phyloP scores from a whole-genome alignment of 2,888 invertebrate species.

The Himalopsyche tibetana region DNA sequence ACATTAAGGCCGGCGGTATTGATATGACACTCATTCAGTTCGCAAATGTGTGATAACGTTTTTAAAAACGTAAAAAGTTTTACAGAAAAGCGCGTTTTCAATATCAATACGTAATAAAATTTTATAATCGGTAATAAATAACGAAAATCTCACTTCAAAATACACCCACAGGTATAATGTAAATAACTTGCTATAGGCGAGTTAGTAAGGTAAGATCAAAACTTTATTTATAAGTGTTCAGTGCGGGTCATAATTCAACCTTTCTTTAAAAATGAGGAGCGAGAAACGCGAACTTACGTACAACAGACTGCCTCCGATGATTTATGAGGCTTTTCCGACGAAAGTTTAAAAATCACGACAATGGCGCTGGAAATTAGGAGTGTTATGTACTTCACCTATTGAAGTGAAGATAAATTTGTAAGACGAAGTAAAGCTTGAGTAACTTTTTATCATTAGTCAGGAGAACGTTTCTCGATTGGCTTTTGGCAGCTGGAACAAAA shows the following conservation, averaged over 20 bases:
- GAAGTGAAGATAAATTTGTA: constrained; percentile 54
- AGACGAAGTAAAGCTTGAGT: constrained; percentile 49
- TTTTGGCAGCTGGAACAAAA: constrained; percentile 23
- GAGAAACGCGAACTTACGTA: constrained; percentile 44
- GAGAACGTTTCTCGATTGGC: constrained; percentile 51
- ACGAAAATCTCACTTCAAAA: background rate
- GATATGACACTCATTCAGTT: no score
- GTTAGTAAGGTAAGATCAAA: constrained; percentile 6
- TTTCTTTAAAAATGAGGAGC: constrained; percentile 53
- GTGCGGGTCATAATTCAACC: constrained; percentile 52
- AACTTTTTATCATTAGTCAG: constrained; percentile 56
- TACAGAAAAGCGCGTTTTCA: no score
- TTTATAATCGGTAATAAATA: background rate
- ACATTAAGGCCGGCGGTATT: no score
- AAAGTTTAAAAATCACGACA: constrained; percentile 64
- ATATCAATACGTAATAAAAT: background rate
- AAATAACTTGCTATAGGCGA: background rate
- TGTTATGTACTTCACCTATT: constrained; percentile 47
- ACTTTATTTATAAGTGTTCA: constrained; percentile 47
- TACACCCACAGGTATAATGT: constrained; percentile 40
- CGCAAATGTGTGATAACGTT: no score
- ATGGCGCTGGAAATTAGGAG: constrained; percentile 55
- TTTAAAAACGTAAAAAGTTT: no score
- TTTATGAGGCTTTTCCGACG: constrained; percentile 60
- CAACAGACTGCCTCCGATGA: constrained; percentile 59